Base-by-base conservation (phyloP, 2,888 invertebrate species). In the Synanthedon formicaeformis region DNA sequence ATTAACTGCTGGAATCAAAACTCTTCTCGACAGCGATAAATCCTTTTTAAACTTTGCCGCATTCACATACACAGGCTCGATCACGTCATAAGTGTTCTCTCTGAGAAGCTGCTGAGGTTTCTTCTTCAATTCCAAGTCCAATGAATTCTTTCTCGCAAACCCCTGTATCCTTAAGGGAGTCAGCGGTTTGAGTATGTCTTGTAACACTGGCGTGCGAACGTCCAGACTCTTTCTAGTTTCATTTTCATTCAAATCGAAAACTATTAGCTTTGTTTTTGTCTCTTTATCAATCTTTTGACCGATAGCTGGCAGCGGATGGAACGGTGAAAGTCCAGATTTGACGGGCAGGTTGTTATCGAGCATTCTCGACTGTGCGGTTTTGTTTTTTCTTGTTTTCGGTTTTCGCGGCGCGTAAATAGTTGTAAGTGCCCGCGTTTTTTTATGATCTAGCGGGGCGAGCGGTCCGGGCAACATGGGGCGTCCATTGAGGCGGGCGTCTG, bases 351-450 rank as follows among this genome's bases (percentile, higher is more conserved):
- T 76, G 64, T 78, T 80, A 50, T 85, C 79, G 50, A 88, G 67
- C 88, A 88, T 88, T 55, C 81, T 84, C 55, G 69, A 63, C 55
- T 78, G 77, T 0, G 87, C 84, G 1, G 86, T 86, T 63, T 70
- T 79, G 58, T 81, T 73, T 56, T 80, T 81, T 12, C 85, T 71
- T 8, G 75, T 60, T 60, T 78, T 79, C 41, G 71, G 63, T 67
- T 83, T 87, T 41, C 83, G 75, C 67, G 85, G 86, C 69, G 84
- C 85, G 74, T 87, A 86, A 57, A 86, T 79, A 23, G 84, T 81
- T 27, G 85, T 80, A 52, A 87, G 77, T 41, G 84, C 84, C 78
- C 86, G 85, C 64, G 75, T 77, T 66, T 74, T 78, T 71, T 66
- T 73, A 60, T 78, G 70, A 65, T 83, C 81, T 57, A 80, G 77